phyloP scores from a whole-genome alignment of 1,140 invertebrate species.

The Ephestia elutella region DNA sequence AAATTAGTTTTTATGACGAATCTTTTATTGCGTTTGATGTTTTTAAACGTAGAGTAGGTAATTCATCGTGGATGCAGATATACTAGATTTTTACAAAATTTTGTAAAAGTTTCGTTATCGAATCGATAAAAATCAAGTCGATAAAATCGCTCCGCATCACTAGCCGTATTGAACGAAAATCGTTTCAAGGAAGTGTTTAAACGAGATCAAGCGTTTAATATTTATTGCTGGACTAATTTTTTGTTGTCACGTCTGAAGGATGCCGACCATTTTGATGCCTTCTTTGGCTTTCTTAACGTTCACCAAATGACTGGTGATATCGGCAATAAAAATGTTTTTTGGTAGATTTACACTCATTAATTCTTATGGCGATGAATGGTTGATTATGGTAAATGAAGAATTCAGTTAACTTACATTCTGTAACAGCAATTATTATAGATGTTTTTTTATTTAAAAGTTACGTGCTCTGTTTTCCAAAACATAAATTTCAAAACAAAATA shows the following conservation, averaged over 20 bases:
- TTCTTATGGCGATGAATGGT: conserved; percentile 1
- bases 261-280: background rate
- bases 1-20: too few species aligned
- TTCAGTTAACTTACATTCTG: background rate
- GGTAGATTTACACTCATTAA: background rate
- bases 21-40: too few species aligned
- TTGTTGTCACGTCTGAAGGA: conserved; percentile 2
- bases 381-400: background rate
- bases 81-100: too few species aligned
- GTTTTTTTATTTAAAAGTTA: too few species aligned
- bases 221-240: conserved; percentile 23
- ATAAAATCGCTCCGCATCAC: background rate
- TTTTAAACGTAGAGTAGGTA: too few species aligned
- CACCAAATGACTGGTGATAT: background rate
- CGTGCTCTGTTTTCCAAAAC: background rate
- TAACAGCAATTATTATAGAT: background rate
- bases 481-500: too few species aligned
- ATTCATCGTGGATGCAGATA: too few species aligned
- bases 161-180: conserved; percentile 15
- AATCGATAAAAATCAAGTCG: background rate
- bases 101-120: too few species aligned
- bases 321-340: background rate
- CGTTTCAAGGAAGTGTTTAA: conserved; percentile 21
- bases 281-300: background rate
- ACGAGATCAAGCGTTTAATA: conserved; percentile 24